Evolutionary conservation across 2,113 vertebrate genomes (phyloP).

Genomic region (Morone saxatilis): DNA sequence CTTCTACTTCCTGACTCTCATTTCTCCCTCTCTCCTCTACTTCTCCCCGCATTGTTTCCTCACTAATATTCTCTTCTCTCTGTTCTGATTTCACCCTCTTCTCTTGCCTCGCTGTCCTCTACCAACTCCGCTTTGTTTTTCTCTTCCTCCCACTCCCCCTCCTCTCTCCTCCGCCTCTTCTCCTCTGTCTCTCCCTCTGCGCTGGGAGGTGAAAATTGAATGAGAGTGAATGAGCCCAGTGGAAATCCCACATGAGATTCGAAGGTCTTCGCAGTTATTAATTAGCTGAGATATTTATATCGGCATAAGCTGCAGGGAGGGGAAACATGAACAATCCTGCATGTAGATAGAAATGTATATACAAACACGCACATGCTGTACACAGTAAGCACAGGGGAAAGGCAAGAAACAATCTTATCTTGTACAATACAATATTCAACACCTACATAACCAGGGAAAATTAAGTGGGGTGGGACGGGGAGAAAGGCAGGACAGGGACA

Average conservation of each 20-base stretch:
- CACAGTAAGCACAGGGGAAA: background rate
- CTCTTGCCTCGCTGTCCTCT: slow-evolving; percentile 1
- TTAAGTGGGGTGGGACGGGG: background rate
- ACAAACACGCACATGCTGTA: slow-evolving; percentile 17
- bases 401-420: slow-evolving; percentile 9
- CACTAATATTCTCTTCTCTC: background rate
- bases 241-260: slow-evolving; percentile 59
- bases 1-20: background rate
- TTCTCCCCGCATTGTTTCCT: background rate
- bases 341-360: slow-evolving; percentile 17
- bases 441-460: background rate
- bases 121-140: slow-evolving; percentile 18
- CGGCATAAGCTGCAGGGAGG: slow-evolving; percentile 34
- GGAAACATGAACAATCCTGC: slow-evolving; percentile 34
- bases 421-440: background rate
- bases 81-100: background rate
- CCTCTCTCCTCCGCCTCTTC: background rate
- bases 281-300: slow-evolving; percentile 74
- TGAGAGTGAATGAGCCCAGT: slow-evolving; percentile 50
- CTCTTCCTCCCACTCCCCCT: background rate
- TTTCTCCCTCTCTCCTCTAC: background rate
- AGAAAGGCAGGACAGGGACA: background rate
- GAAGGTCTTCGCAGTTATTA: slow-evolving; percentile 63
- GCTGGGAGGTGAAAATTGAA: slow-evolving; percentile 67
- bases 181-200: slow-evolving; percentile 31